phyloP scores from a whole-genome alignment of 2,888 invertebrate genomes.

The Congeria kusceri region DNA sequence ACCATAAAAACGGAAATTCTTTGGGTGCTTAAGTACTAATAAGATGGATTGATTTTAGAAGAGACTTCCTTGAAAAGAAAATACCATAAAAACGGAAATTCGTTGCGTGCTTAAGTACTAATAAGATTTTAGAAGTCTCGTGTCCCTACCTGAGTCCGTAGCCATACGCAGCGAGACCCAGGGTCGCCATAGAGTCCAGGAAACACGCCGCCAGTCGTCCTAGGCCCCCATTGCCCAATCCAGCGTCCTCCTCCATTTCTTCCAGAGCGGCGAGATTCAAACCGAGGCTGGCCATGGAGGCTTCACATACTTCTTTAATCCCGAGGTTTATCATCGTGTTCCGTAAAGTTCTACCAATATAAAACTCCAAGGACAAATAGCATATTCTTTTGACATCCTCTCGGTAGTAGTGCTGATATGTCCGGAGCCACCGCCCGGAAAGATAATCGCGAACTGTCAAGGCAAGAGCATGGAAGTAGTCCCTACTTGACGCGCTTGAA shows the following conservation, averaged over 20 bases:
- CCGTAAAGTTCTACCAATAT: constrained; percentile 62
- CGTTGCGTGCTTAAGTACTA: too few relatives aligned
- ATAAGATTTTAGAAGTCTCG: too few relatives aligned
- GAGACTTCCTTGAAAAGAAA: too few relatives aligned
- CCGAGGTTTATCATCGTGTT: constrained; percentile 99
- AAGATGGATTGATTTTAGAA: too few relatives aligned
- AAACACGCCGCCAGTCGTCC: constrained; percentile 99
- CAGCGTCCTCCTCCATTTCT: constrained; percentile 98
- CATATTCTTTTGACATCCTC: constrained; percentile 58
- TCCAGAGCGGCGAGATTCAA: constrained; percentile 98
- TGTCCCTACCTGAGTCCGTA: constrained; percentile 98
- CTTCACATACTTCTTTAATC: constrained; percentile 98
- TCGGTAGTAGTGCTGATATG: constrained; percentile 61
- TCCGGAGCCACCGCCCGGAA: constrained; percentile 60
- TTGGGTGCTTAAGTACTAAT: too few relatives aligned
- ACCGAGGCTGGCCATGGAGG: constrained; percentile 97
- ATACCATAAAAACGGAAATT: too few relatives aligned
- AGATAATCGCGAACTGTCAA: constrained; percentile 59
- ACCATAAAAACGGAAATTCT: too few relatives aligned
- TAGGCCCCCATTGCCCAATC: constrained; percentile 98
- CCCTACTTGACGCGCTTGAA: constrained; percentile 48
- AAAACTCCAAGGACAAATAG: constrained; percentile 63
- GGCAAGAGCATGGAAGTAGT: constrained; percentile 59
- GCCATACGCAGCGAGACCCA: constrained; percentile 98
- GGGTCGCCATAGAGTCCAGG: constrained; percentile 98